Conservation (phyloP, 2,113 vertebrate genomes). For the Pachycephala philippinensis region DNA sequence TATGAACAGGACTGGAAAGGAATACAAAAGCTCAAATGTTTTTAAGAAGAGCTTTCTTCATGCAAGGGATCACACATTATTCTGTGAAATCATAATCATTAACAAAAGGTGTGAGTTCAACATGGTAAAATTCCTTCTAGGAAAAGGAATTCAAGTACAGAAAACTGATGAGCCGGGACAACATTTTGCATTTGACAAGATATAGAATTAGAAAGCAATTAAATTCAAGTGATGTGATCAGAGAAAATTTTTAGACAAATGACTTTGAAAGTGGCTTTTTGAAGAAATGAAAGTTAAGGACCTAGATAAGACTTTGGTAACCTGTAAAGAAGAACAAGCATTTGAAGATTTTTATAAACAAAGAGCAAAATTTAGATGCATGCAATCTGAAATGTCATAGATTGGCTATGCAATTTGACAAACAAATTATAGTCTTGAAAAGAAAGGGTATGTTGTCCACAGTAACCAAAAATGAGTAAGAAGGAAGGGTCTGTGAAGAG, state of each 20-base stretch:
- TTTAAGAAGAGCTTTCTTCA: not conserved
- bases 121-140: not conserved
- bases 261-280: not conserved
- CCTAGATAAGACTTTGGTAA: not conserved
- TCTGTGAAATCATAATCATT: not conserved
- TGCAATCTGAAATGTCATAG: not conserved
- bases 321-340: conserved; percentile 24
- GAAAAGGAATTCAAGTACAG: not conserved
- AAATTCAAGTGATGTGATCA: not conserved
- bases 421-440: not conserved
- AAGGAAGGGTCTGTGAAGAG: not conserved
- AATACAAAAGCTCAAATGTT: not conserved
- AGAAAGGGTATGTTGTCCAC: not conserved
- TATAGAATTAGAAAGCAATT: not conserved
- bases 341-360: not conserved
- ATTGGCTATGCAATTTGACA: not conserved
- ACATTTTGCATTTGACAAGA: not conserved
- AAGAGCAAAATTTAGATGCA: not conserved
- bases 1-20: not conserved
- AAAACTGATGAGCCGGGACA: not conserved
- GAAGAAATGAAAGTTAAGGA: not conserved
- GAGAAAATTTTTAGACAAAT: not conserved
- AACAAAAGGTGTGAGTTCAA: not conserved
- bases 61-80: not conserved
- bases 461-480: not conserved